These are phyloP conservation scores for Scaptomyza caliginosa DNA, from an alignment of 2,888 invertebrate genomes.

Conservation along the genomic window DNA sequence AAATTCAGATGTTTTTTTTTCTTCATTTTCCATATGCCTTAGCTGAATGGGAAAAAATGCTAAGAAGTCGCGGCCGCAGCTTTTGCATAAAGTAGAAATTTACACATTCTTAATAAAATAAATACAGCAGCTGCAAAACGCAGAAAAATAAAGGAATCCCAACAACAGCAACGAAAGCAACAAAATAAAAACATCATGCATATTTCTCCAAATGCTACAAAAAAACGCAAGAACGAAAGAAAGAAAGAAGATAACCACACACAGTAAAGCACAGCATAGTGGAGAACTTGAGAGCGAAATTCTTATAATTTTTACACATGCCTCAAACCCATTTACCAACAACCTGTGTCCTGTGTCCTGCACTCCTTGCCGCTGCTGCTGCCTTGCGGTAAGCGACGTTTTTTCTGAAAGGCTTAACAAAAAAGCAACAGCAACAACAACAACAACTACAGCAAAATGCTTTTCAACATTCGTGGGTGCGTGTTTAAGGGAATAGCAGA, in stretches of 20 bases:
- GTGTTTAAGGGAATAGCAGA: background rate
- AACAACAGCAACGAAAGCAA: slow-evolving; percentile 14
- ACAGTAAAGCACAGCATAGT: no score
- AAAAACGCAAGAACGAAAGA: slow-evolving; percentile 17
- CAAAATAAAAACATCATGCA: slow-evolving; percentile 47
- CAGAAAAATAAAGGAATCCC: slow-evolving; percentile 40
- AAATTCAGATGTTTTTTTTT: background rate
- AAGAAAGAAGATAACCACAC: slow-evolving; percentile 19
- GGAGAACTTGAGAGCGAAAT: slow-evolving; percentile 73
- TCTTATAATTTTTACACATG: slow-evolving; percentile 77
- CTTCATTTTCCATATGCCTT: slow-evolving; percentile 2
- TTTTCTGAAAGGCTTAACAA: slow-evolving; percentile 73
- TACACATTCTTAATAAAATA: slow-evolving; percentile 78
- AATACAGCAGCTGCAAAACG: slow-evolving; percentile 64
- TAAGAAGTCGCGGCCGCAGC: slow-evolving; percentile 74
- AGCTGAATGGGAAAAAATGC: slow-evolving; percentile 58
- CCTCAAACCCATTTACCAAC: slow-evolving; percentile 11
- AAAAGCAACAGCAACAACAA: no score
- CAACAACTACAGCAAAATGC: no score
- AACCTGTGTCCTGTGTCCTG: background rate
- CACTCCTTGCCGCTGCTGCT: background rate
- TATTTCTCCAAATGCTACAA: slow-evolving; percentile 54
- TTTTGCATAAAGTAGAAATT: slow-evolving; percentile 76
- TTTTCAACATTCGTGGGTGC: slow-evolving; percentile 63
- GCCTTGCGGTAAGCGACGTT: slow-evolving; percentile 52